These are phyloP conservation scores for Nephila pilipes DNA, from an alignment of 1,140 invertebrate species.

Conservation along the genomic window DNA sequence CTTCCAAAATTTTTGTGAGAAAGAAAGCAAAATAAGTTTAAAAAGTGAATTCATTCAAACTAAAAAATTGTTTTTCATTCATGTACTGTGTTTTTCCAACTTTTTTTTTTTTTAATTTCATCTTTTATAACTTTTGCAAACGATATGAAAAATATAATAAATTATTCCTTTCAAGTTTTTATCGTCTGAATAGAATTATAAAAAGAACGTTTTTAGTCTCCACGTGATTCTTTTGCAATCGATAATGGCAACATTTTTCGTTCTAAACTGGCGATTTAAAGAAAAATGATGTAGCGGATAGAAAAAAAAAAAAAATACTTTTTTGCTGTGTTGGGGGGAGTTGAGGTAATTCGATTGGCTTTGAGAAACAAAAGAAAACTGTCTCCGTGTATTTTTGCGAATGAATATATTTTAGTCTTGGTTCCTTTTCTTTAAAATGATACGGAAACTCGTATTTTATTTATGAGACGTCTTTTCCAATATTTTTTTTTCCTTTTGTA, in stretches of 20 bases:
- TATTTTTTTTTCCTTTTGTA: not conserved
- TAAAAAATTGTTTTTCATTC: not conserved
- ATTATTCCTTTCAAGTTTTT: slow-evolving; percentile 23
- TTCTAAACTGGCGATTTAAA: not conserved
- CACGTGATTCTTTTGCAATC: not conserved
- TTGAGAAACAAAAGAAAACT: slow-evolving; percentile 30
- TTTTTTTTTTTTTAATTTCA: not conserved
- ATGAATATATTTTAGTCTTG: slow-evolving; percentile 43
- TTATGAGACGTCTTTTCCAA: slow-evolving; percentile 32
- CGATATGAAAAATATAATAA: not conserved
- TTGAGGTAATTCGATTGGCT: slow-evolving; percentile 40
- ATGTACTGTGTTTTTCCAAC: not conserved
- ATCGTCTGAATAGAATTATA: not conserved
- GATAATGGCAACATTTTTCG: not conserved
- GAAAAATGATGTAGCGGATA: not conserved
- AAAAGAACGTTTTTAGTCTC: not conserved
- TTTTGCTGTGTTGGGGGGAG: not conserved
- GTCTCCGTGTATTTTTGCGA: not conserved
- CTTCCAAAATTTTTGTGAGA: not conserved
- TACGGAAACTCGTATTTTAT: slow-evolving; percentile 47
- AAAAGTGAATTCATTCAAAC: not conserved
- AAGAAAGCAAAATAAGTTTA: not conserved
- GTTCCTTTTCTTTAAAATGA: not conserved
- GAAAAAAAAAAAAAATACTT: not conserved
- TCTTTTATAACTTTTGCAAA: not conserved